Evolutionary conservation across 2,113 vertebrate species (phyloP).

Genomic region (Manacus vitellinus): DNA sequence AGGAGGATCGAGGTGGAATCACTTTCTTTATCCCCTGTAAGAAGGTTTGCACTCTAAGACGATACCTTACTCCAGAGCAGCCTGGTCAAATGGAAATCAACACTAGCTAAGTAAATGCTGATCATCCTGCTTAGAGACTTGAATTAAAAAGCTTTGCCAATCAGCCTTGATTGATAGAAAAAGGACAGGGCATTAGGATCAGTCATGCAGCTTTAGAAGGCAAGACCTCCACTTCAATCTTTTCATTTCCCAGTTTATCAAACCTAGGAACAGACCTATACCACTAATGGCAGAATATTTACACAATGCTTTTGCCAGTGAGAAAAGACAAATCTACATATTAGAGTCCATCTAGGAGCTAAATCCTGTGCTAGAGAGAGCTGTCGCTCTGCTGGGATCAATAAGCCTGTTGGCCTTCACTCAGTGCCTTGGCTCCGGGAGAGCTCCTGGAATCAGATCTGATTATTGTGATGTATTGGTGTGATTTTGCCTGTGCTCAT

Average conservation of each 20-base stretch:
- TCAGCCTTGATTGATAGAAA: conserved; percentile 39
- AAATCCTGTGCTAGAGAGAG: not conserved
- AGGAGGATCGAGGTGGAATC: not conserved
- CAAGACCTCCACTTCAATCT: not conserved
- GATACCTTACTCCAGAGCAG: conserved; percentile 32
- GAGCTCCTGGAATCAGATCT: not conserved
- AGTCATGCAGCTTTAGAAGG: not conserved
- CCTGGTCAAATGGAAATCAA: conserved; percentile 37
- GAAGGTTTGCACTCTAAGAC: conserved; percentile 23
- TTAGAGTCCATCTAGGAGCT: not conserved
- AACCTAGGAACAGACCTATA: not conserved
- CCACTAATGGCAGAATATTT: not conserved
- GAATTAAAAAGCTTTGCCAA: conserved; percentile 68
- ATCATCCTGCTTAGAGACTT: conserved; percentile 63
- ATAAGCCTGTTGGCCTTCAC: not conserved
- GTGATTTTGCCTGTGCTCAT: not conserved
- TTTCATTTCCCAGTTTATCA: not conserved
- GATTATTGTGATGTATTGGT: conserved; percentile 5
- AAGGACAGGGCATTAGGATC: conserved; percentile 32
- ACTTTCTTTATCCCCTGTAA: conserved; percentile 57
- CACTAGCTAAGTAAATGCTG: conserved; percentile 37
- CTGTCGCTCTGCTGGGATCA: not conserved
- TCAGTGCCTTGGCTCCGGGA: not conserved
- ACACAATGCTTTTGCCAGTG: not conserved
- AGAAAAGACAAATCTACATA: not conserved